Evolutionary conservation across 2,888 invertebrate genomes (phyloP).

Genomic region (Heliothis peltigera): DNA sequence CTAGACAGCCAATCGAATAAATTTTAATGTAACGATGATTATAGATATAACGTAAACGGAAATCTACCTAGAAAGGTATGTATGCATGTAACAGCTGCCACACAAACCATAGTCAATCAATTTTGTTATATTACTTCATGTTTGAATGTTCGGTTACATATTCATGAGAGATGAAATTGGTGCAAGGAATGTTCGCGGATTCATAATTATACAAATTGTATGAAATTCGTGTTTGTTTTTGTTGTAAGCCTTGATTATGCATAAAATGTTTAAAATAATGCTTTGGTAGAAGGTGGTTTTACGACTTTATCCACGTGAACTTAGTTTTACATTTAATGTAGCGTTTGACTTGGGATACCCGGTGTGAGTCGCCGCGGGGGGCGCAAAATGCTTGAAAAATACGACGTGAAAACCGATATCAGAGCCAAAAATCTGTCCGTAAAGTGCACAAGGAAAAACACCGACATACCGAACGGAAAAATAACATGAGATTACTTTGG

Average conservation of each 20-base stretch:
- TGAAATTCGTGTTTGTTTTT: constrained; percentile 35
- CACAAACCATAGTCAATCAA: constrained; percentile 82
- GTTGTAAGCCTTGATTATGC: constrained; percentile 38
- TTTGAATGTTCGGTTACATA: constrained; percentile 67
- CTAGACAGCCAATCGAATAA: constrained; percentile 20
- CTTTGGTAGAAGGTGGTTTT: constrained; percentile 40
- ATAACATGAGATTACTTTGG: constrained; percentile 27
- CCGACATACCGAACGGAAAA: constrained; percentile 28
- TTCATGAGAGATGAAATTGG: constrained; percentile 81
- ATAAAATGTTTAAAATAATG: constrained; percentile 28
- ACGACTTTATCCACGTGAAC: constrained; percentile 27
- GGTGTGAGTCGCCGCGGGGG: constrained; percentile 42
- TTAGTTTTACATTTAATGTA: constrained; percentile 40
- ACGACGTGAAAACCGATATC: constrained; percentile 50
- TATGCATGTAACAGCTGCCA: constrained; percentile 89
- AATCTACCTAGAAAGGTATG: constrained; percentile 82
- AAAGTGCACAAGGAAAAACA: constrained; percentile 43
- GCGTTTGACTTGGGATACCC: constrained; percentile 34
- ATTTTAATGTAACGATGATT: constrained; percentile 1
- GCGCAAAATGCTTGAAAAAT: constrained; percentile 51
- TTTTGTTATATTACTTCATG: constrained; percentile 68
- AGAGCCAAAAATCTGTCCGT: constrained; percentile 41
- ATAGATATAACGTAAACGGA: constrained; percentile 73
- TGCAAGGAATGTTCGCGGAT: constrained; percentile 75
- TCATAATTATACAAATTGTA: constrained; percentile 38